These are phyloP conservation scores for Tachycineta bicolor DNA, from an alignment of 2,113 vertebrate genomes.

Conservation along the genomic window DNA sequence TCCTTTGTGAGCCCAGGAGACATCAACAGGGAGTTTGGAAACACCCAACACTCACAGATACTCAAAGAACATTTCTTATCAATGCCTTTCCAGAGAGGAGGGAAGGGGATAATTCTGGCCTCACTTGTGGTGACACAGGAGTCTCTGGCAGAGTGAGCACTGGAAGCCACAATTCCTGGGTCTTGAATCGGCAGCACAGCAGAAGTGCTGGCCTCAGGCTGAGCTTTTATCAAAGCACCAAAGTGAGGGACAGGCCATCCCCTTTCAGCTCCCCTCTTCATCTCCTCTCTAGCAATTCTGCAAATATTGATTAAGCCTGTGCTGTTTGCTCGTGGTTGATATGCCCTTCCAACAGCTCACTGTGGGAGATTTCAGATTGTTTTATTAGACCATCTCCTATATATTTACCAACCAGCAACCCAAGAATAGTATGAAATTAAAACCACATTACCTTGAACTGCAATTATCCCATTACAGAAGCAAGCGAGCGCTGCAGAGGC, in stretches of 20 bases:
- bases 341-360: not conserved
- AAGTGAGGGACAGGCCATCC: not conserved
- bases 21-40: not conserved
- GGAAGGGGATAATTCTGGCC: not conserved
- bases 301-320: not conserved
- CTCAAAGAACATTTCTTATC: not conserved
- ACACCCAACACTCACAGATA: not conserved
- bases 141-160: not conserved
- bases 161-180: not conserved
- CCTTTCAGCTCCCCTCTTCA: not conserved
- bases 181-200: not conserved
- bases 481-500: not conserved
- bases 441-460: constrained; percentile 36
- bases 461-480: constrained; percentile 22
- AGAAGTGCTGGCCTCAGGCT: not conserved
- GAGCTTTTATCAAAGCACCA: not conserved
- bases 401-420: constrained; percentile 5
- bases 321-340: not conserved
- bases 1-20: not conserved
- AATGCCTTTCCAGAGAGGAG: not conserved
- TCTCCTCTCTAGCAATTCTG: not conserved
- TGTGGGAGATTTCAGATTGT: not conserved
- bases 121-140: not conserved
- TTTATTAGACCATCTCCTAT: constrained; percentile 14
- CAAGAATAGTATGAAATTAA: constrained; percentile 46